Evolutionary conservation across 1,140 invertebrate genomes (phyloP).

Genomic region (Zaprionus ornatus): DNA sequence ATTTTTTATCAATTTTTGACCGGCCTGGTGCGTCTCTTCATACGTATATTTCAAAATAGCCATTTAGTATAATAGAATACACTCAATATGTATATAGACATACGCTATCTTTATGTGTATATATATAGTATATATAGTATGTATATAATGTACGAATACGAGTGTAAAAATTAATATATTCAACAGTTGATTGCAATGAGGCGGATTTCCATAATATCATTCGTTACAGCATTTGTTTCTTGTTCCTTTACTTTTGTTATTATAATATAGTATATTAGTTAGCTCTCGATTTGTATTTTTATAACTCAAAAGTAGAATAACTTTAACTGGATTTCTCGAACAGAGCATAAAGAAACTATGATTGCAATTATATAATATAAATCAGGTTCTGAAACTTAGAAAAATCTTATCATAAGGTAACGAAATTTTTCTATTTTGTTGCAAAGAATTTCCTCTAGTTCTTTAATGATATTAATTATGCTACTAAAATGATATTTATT

Average conservation of each 20-base stretch:
- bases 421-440: background rate
- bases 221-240: constrained; percentile 74
- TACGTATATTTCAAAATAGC: constrained; percentile 44
- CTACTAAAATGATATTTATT: constrained; percentile 17
- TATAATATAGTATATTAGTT: constrained; percentile 11
- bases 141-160: constrained; percentile 39
- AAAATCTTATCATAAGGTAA: background rate
- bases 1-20: constrained; percentile 17
- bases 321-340: background rate
- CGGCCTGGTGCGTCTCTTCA: constrained; percentile 50
- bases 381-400: background rate
- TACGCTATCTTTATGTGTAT: constrained; percentile 24
- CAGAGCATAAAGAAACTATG: background rate
- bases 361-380: background rate
- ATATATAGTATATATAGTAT: constrained; percentile 50
- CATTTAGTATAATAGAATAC: constrained; percentile 26
- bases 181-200: constrained; percentile 81
- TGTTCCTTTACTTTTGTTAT: constrained; percentile 19
- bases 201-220: constrained; percentile 80
- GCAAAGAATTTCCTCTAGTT: background rate
- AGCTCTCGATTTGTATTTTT: constrained; percentile 12
- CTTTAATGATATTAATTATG: background rate
- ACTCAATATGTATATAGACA: constrained; percentile 3
- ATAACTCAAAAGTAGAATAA: background rate
- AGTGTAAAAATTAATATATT: constrained; percentile 71